phyloP scores from a whole-genome alignment of 2,888 invertebrate species.

The Idaea straminata region DNA sequence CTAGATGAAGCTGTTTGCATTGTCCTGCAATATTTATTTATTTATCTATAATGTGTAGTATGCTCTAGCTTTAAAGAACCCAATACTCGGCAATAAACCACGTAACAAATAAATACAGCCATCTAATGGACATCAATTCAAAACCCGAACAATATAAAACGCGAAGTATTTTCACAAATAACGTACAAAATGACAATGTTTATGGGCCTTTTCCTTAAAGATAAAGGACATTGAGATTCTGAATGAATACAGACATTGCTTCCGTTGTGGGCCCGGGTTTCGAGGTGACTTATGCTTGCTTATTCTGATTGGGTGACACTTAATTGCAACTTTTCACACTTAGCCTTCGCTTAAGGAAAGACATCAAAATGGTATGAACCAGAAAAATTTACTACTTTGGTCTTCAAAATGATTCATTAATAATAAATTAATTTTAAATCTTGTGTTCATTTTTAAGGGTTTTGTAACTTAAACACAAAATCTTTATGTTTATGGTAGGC shows the following conservation, averaged over 20 bases:
- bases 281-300: slow-evolving; percentile 31
- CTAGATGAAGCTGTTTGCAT: no score
- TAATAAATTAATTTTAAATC: no score
- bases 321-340: no score
- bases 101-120: slow-evolving; percentile 27
- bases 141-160: slow-evolving; percentile 25
- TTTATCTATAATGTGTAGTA: not conserved
- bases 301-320: slow-evolving; percentile 29
- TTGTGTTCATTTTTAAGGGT: no score
- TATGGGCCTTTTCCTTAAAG: slow-evolving; percentile 58
- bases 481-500: no score
- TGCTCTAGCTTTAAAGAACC: not conserved
- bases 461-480: no score
- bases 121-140: slow-evolving; percentile 31
- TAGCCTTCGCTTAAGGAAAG: no score
- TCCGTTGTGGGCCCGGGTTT: slow-evolving; percentile 35
- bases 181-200: slow-evolving; percentile 64
- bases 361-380: no score
- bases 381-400: no score
- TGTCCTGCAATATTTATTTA: no score
- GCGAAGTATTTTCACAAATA: slow-evolving; percentile 55
- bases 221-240: slow-evolving; percentile 70
- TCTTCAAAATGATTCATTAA: no score
- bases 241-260: slow-evolving; percentile 52
- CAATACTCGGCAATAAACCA: slow-evolving; percentile 23